Percentiles rank a stretch among this genome's conserved stretches.
Conservation (phyloP, 1,140 invertebrate genomes). For the Ptiloglossa arizonensis region DNA sequence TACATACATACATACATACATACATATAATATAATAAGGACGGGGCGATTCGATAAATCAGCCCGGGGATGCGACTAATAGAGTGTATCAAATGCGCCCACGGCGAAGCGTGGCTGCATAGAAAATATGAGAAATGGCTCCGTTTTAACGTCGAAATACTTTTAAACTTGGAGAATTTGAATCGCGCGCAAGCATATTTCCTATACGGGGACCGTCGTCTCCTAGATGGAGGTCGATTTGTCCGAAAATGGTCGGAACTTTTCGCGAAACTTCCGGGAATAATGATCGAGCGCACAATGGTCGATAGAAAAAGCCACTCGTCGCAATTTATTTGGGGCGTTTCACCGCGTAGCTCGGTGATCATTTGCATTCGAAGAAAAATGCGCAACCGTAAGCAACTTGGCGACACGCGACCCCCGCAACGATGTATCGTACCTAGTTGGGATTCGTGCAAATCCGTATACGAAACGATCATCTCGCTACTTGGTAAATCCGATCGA, state of each 20-base stretch:
- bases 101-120: slow-evolving; percentile 70
- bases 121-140: slow-evolving; percentile 76
- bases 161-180: slow-evolving; percentile 77
- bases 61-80: slow-evolving; percentile 75
- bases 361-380: slow-evolving; percentile 1
- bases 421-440: not conserved
- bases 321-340: slow-evolving; percentile 55
- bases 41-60: slow-evolving; percentile 75
- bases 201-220: slow-evolving; percentile 42
- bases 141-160: slow-evolving; percentile 79
- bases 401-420: too few relatives aligned
- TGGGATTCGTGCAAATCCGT: too few relatives aligned
- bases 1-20: too few relatives aligned
- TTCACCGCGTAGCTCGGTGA: slow-evolving; percentile 20
- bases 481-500: too few relatives aligned
- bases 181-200: slow-evolving; percentile 73
- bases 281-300: slow-evolving; percentile 54
- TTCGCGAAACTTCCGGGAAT: slow-evolving; percentile 61
- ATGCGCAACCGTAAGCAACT: not conserved
- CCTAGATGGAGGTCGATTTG: slow-evolving; percentile 61
- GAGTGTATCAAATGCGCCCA: slow-evolving; percentile 78
- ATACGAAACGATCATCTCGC: not conserved
- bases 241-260: slow-evolving; percentile 65
- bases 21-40: slow-evolving; percentile 65
- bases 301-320: slow-evolving; percentile 37